A percentile compares a stretch with the other conserved stretches of the same genome.
Evolutionary conservation across 2,888 invertebrate genomes (phyloP).

Genomic region (Epicampocera succincta): DNA sequence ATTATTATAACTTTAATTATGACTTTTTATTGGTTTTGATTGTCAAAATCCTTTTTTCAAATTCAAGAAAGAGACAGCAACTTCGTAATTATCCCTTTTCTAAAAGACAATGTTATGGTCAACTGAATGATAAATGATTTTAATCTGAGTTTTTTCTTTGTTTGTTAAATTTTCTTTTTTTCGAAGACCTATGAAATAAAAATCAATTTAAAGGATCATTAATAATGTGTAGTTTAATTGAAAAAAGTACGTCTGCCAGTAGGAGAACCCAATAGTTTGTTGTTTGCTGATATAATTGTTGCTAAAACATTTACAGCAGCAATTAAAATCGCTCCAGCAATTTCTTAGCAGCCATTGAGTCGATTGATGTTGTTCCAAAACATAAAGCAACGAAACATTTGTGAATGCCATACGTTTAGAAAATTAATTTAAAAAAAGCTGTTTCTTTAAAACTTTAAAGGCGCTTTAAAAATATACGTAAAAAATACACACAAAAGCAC

Average conservation of each 20-base stretch:
- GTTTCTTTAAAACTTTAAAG: too few species aligned
- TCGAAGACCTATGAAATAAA: slow-evolving; percentile 34
- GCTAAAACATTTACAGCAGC: too few species aligned
- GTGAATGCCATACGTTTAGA: too few species aligned
- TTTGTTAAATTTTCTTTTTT: background rate
- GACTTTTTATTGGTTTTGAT: slow-evolving; percentile 76
- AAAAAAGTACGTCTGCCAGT: background rate
- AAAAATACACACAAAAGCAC: too few species aligned
- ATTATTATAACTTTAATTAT: slow-evolving; percentile 79
- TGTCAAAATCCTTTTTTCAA: slow-evolving; percentile 65
- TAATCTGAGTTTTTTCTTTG: slow-evolving; percentile 13
- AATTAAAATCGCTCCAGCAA: too few species aligned
- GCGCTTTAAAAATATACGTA: too few species aligned
- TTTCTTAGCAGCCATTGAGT: too few species aligned
- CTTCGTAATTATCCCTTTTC: slow-evolving; percentile 60
- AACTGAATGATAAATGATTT: slow-evolving; percentile 67
- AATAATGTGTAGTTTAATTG: slow-evolving; percentile 25
- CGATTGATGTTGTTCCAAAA: background rate
- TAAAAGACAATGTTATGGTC: slow-evolving; percentile 55
- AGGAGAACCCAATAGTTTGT: background rate
- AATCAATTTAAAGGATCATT: slow-evolving; percentile 59
- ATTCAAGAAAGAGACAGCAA: slow-evolving; percentile 12
- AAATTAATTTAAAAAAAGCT: too few species aligned
- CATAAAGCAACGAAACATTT: too few species aligned
- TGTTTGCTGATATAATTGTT: too few species aligned